Evolutionary conservation across 2,888 invertebrate species (phyloP), one percentile per base, ranked within the genome.

Genomic region (Dasypolia templi): DNA sequence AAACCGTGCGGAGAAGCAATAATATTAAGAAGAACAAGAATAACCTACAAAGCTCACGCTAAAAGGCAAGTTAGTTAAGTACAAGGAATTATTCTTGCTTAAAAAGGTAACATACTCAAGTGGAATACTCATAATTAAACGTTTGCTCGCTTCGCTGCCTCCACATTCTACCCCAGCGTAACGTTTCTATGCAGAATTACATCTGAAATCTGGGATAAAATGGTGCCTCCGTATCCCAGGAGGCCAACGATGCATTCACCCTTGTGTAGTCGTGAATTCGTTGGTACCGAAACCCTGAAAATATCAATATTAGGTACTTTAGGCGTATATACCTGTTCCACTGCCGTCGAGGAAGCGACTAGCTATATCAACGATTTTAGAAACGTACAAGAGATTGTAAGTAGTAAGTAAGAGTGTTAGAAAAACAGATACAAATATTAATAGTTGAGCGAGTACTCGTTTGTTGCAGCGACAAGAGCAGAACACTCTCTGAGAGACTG

Each of bases 191-290:
- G 71, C 83, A 79, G 75, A 79, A 76, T 83, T 79, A 81, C 74
- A 76, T 74, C 42, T 63, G 12, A 79, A 86, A 84, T 86, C 83
- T 74, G 49, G 65, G 69, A 66, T 82, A 59, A 81, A 79, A 84
- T 59, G 62, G 68, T 72, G 74, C 67, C 26, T 73, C 53, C 51
- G 32, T 67, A 64, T 75, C 71, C 77, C 70, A 53, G 44, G 72
- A 68, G 81, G 72, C 71, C 85, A 86, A 71, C 79, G 84, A 89
- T 86, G 87, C 87, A 88, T 87, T 88, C 82, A 79, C 69, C 77
- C 79, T 84, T 70, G 44, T 69, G 65, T 17, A 67, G 68, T 73
- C 17, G 56, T 58, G 58, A 75, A 72, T 81, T 65, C 61, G 78
- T 77, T 73, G 56, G 46, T 62, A 66, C 64, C 42, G 58, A 79